phyloP scores from a whole-genome alignment of 1,140 invertebrate species.

The Ctenoplectra terminalis region DNA sequence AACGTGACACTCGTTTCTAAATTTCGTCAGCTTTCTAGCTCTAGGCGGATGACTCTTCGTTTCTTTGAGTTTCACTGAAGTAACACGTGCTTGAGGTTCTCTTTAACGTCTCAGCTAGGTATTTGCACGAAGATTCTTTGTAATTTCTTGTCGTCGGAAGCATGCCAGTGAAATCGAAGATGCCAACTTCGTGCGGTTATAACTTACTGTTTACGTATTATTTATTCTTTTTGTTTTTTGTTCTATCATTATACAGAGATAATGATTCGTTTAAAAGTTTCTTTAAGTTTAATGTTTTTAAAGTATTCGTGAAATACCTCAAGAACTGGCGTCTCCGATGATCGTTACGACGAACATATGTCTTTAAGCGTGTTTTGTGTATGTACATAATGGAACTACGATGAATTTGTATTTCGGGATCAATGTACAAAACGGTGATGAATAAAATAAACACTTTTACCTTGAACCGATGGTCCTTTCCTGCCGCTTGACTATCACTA shows the following conservation, averaged over 20 bases:
- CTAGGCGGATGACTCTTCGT: not conserved
- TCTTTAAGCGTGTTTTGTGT: conserved; percentile 40
- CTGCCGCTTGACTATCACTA: conserved; percentile 33
- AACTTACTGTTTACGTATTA: too few relatives aligned
- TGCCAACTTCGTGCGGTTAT: not conserved
- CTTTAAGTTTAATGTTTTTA: too few relatives aligned
- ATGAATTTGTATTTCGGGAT: conserved; percentile 44
- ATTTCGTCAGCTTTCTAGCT: conserved; percentile 18
- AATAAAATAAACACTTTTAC: conserved; percentile 50
- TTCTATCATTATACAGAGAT: too few relatives aligned
- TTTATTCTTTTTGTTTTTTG: too few relatives aligned
- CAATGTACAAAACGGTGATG: conserved; percentile 43
- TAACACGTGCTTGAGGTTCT: conserved; percentile 9
- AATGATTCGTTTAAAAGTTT: too few relatives aligned
- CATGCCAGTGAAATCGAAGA: not conserved
- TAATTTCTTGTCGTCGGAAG: not conserved
- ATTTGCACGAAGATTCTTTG: not conserved
- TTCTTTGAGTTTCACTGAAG: not conserved
- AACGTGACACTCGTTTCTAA: not conserved
- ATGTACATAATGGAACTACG: conserved; percentile 30
- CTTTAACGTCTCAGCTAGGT: conserved; percentile 1
- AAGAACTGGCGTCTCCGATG: not conserved
- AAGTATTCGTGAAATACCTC: too few relatives aligned
- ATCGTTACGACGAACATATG: not conserved
- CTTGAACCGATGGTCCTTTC: conserved; percentile 32